Conservation (phyloP, 2,797 vertebrate genomes). For the Thaleichthys pacificus region DNA sequence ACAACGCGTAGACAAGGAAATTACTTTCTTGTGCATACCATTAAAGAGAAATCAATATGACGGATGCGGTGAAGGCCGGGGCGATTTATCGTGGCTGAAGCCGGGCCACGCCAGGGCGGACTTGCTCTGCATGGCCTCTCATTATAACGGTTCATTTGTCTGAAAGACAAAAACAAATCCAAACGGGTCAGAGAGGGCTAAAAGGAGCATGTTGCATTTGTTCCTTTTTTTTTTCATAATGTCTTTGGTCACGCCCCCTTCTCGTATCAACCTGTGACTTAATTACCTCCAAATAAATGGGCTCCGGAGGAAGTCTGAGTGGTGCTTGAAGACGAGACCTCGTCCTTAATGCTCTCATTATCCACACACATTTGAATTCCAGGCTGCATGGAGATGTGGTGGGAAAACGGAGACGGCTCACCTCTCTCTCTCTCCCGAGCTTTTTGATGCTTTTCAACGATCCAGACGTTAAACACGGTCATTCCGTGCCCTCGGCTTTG, state of each 20-base stretch:
- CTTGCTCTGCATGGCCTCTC: constrained; percentile 53
- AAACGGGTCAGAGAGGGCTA: constrained; percentile 37
- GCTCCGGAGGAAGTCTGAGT: constrained; percentile 52
- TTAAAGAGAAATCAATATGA: constrained; percentile 88
- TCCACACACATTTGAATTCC: constrained; percentile 55
- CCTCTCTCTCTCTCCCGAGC: constrained; percentile 3
- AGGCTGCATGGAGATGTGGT: constrained; percentile 16
- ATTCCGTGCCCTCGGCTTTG: constrained; percentile 41
- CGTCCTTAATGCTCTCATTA: constrained; percentile 65
- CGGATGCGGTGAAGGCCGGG: constrained; percentile 71
- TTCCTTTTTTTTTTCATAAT: not conserved
- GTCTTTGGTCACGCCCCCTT: constrained; percentile 27
- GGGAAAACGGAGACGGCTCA: constrained; percentile 29
- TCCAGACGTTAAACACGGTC: constrained; percentile 33
- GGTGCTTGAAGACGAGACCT: constrained; percentile 63
- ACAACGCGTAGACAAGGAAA: constrained; percentile 83
- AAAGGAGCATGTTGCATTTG: constrained; percentile 11
- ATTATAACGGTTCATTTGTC: constrained; percentile 69
- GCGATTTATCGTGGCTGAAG: constrained; percentile 78
- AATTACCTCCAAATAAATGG: constrained; percentile 67
- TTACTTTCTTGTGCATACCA: constrained; percentile 88
- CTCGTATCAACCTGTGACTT: constrained; percentile 48
- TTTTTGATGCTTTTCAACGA: constrained; percentile 46
- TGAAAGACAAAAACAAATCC: constrained; percentile 42
- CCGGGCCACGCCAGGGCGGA: constrained; percentile 55